Conservation (phyloP, 2,113 vertebrate genomes). For the Paramormyrops kingsleyae region DNA sequence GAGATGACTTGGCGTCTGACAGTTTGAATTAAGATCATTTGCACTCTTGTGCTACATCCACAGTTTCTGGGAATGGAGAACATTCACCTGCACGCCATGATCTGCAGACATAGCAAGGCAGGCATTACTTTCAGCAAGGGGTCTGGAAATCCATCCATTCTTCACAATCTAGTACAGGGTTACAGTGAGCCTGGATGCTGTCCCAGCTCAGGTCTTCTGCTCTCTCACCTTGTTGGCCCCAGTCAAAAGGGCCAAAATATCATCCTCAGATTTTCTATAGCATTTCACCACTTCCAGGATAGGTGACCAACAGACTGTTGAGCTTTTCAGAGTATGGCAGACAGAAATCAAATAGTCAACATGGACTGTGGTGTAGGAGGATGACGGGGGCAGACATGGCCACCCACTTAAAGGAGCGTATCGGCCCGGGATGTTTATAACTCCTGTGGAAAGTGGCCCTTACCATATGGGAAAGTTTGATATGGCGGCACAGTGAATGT, state of each 20-base stretch:
- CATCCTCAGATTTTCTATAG: background rate
- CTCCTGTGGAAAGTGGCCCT: background rate
- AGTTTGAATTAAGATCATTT: background rate
- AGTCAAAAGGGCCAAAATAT: background rate
- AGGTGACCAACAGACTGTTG: background rate
- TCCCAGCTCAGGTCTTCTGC: background rate
- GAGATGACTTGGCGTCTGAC: conserved; percentile 21
- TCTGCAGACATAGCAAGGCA: background rate
- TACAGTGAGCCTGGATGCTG: background rate
- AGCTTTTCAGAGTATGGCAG: background rate
- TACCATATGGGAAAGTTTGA: background rate
- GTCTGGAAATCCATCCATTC: background rate
- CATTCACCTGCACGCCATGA: background rate
- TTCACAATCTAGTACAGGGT: background rate
- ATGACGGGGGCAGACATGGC: background rate
- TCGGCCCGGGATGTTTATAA: background rate
- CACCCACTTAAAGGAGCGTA: background rate
- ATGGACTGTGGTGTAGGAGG: background rate
- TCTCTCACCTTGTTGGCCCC: background rate
- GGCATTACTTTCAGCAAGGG: background rate
- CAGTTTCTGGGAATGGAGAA: background rate
- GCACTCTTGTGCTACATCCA: background rate
- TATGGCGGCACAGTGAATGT: background rate
- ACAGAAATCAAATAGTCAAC: background rate
- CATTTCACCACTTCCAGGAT: background rate